A percentile compares a stretch with the other conserved stretches of the same genome.
phyloP scores from a whole-genome alignment of 30 jellyfish, hydroid and myxozoan genomes.

The Kudoa iwatai region DNA sequence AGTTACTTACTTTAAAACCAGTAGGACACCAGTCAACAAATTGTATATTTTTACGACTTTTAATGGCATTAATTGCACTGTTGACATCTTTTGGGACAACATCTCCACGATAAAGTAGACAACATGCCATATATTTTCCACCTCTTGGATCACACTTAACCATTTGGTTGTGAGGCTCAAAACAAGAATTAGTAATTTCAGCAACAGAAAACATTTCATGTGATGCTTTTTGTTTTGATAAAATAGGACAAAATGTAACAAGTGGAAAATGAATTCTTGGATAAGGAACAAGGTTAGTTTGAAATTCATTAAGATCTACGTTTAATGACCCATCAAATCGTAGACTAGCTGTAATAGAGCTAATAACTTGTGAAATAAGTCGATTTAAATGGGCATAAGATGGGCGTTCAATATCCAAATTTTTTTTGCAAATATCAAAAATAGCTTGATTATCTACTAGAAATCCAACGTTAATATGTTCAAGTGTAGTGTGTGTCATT shows the following conservation, averaged over 20 bases:
- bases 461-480: not conserved
- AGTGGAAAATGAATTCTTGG: not conserved
- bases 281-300: not conserved
- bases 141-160: not conserved
- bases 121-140: not conserved
- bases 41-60: too few species aligned
- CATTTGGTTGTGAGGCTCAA: not conserved
- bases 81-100: not conserved
- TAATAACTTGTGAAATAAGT: not conserved
- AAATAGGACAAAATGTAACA: not conserved
- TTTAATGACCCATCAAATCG: not conserved
- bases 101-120: not conserved
- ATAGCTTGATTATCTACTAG: not conserved
- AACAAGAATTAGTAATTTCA: not conserved
- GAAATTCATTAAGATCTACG: not conserved
- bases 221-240: not conserved
- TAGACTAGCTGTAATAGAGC: not conserved
- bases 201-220: not conserved
- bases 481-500: not conserved
- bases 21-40: not conserved
- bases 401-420: not conserved
- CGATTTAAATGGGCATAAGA: not conserved
- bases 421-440: not conserved
- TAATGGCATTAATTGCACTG: not conserved
- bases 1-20: not conserved